Evolutionary conservation across 2,113 vertebrate species (phyloP).

Genomic region (Galemys pyrenaicus): DNA sequence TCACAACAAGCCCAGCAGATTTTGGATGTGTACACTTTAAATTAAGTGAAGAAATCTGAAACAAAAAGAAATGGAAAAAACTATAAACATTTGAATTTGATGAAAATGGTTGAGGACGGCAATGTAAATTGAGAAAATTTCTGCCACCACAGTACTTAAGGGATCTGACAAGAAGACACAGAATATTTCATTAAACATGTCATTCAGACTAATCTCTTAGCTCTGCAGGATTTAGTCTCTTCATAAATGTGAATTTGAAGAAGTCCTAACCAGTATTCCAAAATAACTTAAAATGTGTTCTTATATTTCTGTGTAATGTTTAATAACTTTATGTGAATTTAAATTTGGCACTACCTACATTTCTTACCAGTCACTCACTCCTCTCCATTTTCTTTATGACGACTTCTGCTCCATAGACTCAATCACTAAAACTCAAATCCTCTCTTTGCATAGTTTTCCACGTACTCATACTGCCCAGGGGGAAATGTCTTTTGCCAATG

Average conservation of each 20-base stretch:
- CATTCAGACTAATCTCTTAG: neutral
- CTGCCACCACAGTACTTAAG: neutral
- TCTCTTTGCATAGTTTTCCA: neutral
- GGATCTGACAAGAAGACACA: neutral
- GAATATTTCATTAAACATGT: rapidly evolving
- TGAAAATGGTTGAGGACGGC: neutral
- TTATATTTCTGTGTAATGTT: neutral
- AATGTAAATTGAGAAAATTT: neutral
- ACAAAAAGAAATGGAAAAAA: neutral
- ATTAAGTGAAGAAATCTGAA: neutral
- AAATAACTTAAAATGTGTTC: neutral
- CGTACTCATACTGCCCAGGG: neutral
- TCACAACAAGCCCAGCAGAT: neutral
- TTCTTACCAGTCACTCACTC: neutral
- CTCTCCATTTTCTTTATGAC: neutral
- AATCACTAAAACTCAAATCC: too few species aligned
- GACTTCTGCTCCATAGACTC: neutral
- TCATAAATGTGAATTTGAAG: neutral
- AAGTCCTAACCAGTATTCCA: neutral
- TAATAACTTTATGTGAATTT: neutral
- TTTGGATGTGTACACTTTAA: neutral
- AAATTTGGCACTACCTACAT: neutral
- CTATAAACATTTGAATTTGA: neutral
- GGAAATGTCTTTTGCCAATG: neutral
- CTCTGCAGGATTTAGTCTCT: neutral